Conservation (phyloP, 1,140 invertebrate genomes). For the Aphaenogaster rudis region DNA sequence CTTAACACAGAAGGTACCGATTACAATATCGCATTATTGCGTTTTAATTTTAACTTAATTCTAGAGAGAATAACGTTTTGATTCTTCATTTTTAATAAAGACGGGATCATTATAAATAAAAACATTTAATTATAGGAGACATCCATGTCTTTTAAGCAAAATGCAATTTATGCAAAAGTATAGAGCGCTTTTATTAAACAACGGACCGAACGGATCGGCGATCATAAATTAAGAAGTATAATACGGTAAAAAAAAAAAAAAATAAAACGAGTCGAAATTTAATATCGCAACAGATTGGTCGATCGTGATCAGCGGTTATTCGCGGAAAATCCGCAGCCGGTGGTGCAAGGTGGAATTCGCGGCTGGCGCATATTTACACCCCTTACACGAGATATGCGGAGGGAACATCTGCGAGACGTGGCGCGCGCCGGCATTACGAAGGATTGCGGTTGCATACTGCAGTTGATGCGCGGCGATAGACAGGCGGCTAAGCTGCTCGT, state of each 20-base stretch:
- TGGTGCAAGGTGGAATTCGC: conserved; percentile 9
- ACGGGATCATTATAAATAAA: background rate
- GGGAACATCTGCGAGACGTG: conserved; percentile 52
- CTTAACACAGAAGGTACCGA: background rate
- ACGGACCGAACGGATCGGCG: background rate
- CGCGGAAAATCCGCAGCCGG: conserved; percentile 25
- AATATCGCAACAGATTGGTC: conserved; percentile 29
- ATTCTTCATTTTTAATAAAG: background rate
- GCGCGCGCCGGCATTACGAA: conserved; percentile 27
- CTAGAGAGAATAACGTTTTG: background rate
- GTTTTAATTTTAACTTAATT: conserved; percentile 26
- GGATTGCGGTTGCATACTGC: conserved; percentile 54
- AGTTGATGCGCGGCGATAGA: conserved; percentile 46
- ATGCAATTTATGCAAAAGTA: background rate
- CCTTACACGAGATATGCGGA: conserved; percentile 12
- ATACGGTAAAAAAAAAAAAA: background rate
- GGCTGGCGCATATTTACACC: conserved; percentile 52
- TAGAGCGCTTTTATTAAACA: background rate
- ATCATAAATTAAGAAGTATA: conserved; percentile 11
- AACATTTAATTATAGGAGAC: background rate
- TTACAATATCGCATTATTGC: background rate
- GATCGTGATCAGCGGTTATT: conserved; percentile 41
- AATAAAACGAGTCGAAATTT: background rate
- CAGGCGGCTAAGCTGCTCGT: conserved; percentile 26
- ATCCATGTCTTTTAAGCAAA: background rate